Evolutionary conservation across 2,888 invertebrate species (phyloP).

Genomic region (Pherbina coryleti): DNA sequence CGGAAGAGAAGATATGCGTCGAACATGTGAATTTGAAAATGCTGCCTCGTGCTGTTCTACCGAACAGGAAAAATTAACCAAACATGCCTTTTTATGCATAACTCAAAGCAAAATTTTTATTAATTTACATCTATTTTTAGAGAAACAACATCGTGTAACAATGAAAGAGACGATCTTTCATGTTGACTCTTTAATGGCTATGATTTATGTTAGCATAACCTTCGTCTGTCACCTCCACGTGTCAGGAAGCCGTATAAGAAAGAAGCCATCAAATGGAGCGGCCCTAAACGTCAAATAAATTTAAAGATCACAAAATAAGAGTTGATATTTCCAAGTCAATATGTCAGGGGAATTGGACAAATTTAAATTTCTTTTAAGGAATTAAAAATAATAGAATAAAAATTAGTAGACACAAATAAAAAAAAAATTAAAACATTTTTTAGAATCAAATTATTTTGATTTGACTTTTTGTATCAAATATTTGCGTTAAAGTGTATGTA

Average conservation of each 20-base stretch:
- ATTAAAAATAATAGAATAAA: no score
- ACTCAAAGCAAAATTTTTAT: slow-evolving; percentile 8
- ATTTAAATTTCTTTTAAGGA: no score
- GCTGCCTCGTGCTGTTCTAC: background rate
- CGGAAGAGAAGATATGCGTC: background rate
- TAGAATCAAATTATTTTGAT: no score
- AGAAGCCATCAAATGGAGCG: background rate
- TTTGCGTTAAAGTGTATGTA: no score
- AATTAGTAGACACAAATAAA: no score
- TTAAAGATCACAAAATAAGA: no score
- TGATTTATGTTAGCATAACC: slow-evolving; percentile 20
- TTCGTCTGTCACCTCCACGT: background rate
- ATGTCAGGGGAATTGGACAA: no score
- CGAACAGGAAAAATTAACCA: background rate
- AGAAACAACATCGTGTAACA: background rate
- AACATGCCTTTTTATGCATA: background rate
- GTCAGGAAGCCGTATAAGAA: background rate
- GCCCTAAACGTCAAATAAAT: no score
- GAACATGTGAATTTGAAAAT: background rate
- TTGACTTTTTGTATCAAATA: no score
- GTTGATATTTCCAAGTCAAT: no score
- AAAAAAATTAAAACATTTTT: slow-evolving; percentile 31
- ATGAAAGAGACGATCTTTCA: background rate
- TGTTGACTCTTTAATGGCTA: background rate
- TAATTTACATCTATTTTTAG: background rate